Base-by-base conservation (phyloP, 2,113 vertebrate genomes). In the Triplophysa tibetana region DNA sequence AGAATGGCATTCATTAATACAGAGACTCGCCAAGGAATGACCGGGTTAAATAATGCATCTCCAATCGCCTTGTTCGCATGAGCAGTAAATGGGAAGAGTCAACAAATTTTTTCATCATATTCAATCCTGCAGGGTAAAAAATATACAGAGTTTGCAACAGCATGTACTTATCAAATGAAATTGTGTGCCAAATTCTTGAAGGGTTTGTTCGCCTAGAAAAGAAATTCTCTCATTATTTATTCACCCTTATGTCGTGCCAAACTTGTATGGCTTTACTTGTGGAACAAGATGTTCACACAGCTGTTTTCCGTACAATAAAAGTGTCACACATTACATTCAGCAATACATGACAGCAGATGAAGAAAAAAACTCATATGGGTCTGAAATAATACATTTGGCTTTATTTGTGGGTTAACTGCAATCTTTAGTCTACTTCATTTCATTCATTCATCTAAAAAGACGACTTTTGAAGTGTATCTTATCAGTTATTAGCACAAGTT, bases 1-100 rank as follows among this genome's bases (percentile, higher is more conserved):
- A 0, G 96, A 97, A 54, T 99, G 96, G 97, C 93, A 93, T 90
- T 88, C 92, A 77, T 92, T 98, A 70, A 93, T 99, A 83, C 87
- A 86, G 1, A 93, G 88, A 86, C 93, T 99, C 8, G 89, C 96
- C 61, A 89, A 90, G 88, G 90, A 95, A 86, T 90, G 92, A 95
- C 72, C 80, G 73, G 61, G 12, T 80, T 79, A 79, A 24, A 72
- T 81, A 9, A 52, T 41, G 3, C 1, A 16, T 10, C 9, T 6
- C 3, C 17, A 4, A 1, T 19, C 45, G n/a, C 6, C 11, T 38
- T 61, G 56, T 41, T 41, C 14, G 61, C 74, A 61, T 10, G 56
- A 14, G 43, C 80, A 13, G 26, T 41, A 77, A 85, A 78, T 77
- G 14, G 41, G 9, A 48, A 68, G 63, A 45, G 58, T 77, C 14